These are phyloP conservation scores for Brienomyrus longianalis DNA, from an alignment of 2,113 vertebrate genomes.

Conservation along the genomic window DNA sequence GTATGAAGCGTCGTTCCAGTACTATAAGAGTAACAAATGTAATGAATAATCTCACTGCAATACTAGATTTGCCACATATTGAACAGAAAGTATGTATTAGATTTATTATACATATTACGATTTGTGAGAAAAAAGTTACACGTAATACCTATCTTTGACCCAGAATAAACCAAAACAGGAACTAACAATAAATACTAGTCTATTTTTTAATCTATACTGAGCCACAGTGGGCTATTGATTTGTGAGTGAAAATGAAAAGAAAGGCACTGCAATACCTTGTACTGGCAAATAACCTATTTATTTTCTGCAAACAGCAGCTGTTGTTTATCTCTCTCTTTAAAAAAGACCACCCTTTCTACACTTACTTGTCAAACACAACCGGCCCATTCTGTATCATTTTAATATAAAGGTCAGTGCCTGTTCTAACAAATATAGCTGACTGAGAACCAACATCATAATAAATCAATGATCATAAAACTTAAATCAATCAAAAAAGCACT, in stretches of 20 bases:
- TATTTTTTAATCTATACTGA: conserved; percentile 41
- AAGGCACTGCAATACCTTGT: conserved; percentile 43
- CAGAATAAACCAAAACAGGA: conserved; percentile 11
- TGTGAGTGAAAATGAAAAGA: conserved; percentile 48
- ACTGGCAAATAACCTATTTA: conserved; percentile 49
- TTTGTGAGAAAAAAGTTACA: not conserved
- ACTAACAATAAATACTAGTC: conserved; percentile 27
- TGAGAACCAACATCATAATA: not conserved
- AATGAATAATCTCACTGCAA: conserved; percentile 14
- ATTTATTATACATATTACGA: not conserved
- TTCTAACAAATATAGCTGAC: conserved; percentile 3
- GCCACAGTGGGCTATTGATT: conserved; percentile 54
- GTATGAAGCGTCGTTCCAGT: not conserved
- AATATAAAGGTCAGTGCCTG: not conserved
- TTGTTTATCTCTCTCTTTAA: conserved; percentile 36
- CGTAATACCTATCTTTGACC: conserved; percentile 28
- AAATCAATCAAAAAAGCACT: not conserved
- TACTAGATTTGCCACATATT: not conserved
- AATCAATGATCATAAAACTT: not conserved
- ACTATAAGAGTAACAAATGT: not conserved
- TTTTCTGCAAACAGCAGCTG: conserved; percentile 47
- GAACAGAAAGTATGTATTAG: not conserved
- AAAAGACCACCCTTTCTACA: conserved; percentile 15
- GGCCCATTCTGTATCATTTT: conserved; percentile 8
- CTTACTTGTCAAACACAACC: conserved; percentile 31